Percentiles rank a stretch among this genome's conserved stretches.
phyloP scores from a whole-genome alignment of 2,888 invertebrate genomes.

The Drosophila neonasuta region DNA sequence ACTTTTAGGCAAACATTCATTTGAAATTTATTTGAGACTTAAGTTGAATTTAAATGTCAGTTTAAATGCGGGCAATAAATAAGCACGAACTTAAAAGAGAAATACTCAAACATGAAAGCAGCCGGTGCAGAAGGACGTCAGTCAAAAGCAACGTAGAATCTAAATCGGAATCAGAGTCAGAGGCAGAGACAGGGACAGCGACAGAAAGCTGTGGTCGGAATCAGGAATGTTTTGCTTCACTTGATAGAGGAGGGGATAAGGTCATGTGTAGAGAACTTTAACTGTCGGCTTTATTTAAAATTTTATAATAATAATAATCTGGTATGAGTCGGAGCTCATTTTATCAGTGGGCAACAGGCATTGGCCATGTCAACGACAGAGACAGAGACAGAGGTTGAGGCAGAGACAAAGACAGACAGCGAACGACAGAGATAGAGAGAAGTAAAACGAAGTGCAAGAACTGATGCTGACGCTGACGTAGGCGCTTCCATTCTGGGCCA shows the following conservation, averaged over 20 bases:
- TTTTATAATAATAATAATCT: constrained; percentile 61
- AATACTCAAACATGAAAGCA: background rate
- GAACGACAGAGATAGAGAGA: background rate
- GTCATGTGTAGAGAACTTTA: constrained; percentile 47
- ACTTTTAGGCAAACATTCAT: background rate
- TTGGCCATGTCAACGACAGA: constrained; percentile 7
- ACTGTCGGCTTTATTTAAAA: constrained; percentile 67
- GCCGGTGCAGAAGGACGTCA: constrained; percentile 10
- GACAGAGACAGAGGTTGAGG: background rate
- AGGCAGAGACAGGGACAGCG: background rate
- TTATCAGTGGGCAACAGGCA: constrained; percentile 60
- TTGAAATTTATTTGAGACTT: background rate
- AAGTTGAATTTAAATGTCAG: constrained; percentile 2
- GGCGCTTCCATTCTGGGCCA: constrained; percentile 28
- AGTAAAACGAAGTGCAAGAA: background rate
- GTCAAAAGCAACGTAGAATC: constrained; percentile 2
- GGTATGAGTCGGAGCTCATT: constrained; percentile 21
- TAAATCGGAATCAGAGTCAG: background rate
- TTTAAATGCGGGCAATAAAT: constrained; percentile 12
- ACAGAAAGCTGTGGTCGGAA: background rate
- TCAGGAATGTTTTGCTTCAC: background rate
- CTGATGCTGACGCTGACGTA: constrained; percentile 37
- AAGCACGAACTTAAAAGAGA: background rate
- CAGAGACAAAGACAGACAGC: background rate
- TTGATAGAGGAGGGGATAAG: background rate